phyloP scores from a whole-genome alignment of 2,797 vertebrate species.

The Fundulus diaphanus region DNA sequence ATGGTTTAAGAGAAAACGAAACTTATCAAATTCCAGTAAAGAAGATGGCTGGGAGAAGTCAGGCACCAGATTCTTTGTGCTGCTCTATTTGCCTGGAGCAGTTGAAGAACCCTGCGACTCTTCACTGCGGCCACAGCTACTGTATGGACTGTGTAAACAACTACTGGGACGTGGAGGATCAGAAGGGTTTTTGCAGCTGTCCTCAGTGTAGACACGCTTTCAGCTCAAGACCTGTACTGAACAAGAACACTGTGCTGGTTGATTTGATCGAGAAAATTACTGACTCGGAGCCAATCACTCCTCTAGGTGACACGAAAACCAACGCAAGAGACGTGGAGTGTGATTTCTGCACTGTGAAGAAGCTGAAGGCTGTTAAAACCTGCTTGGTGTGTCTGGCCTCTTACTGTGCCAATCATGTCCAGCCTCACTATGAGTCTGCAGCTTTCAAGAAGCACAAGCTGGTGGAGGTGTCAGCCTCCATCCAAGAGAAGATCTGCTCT shows the following conservation, averaged over 20 bases:
- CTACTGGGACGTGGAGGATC: conserved; percentile 72
- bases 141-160: conserved; percentile 71
- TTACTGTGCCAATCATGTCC: conserved; percentile 87
- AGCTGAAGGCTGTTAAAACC: conserved; percentile 81
- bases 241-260: conserved; percentile 68
- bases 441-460: conserved; percentile 87
- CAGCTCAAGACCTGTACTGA: conserved; percentile 62
- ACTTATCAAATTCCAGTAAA: background rate
- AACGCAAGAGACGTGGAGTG: conserved; percentile 69
- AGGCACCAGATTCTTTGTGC: background rate
- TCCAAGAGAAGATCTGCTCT: conserved; percentile 83
- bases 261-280: conserved; percentile 56
- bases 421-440: conserved; percentile 85
- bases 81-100: conserved; percentile 74
- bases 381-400: conserved; percentile 91
- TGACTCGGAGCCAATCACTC: background rate
- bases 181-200: conserved; percentile 60
- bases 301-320: conserved; percentile 12
- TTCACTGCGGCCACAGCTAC: conserved; percentile 72
- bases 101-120: conserved; percentile 65
- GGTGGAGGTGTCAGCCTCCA: conserved; percentile 69
- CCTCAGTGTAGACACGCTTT: conserved; percentile 72
- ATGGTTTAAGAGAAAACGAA: conserved; percentile 21
- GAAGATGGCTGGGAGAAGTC: conserved; percentile 31
- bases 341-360: conserved; percentile 82